These are phyloP conservation scores for Athetis lepigone DNA, from an alignment of 2,888 invertebrate genomes.

Conservation along the genomic window DNA sequence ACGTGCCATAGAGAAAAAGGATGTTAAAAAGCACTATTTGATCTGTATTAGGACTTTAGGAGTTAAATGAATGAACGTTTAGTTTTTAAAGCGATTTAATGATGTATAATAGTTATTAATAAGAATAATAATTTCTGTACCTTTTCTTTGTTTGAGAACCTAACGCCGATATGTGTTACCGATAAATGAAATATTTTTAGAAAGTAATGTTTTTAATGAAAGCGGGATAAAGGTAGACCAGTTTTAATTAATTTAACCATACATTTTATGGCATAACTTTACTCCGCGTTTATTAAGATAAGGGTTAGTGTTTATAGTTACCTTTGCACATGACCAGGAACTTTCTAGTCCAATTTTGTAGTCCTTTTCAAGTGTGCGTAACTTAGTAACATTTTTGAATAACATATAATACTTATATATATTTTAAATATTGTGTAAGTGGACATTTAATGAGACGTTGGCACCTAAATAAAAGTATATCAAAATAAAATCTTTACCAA, in stretches of 20 bases:
- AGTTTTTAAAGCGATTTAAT: conserved; percentile 7
- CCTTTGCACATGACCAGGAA: conserved; percentile 53
- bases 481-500: conserved; percentile 24
- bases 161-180: conserved; percentile 18
- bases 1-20: conserved; percentile 45
- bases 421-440: conserved; percentile 29
- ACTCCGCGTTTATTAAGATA: not conserved
- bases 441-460: conserved; percentile 27
- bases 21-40: conserved; percentile 6
- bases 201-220: conserved; percentile 23
- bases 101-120: conserved; percentile 16
- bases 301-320: conserved; percentile 35
- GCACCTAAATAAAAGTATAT: conserved; percentile 31
- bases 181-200: conserved; percentile 43
- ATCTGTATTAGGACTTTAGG: conserved; percentile 26
- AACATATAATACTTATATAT: conserved; percentile 21
- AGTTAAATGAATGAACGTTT: conserved; percentile 12
- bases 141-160: conserved; percentile 12
- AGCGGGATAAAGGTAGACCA: not conserved
- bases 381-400: conserved; percentile 39
- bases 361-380: conserved; percentile 59
- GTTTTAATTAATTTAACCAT: not conserved
- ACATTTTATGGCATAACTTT: not conserved
- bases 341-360: conserved; percentile 64
- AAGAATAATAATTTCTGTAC: conserved; percentile 13